Percentiles rank a stretch among this genome's conserved stretches.
These are phyloP conservation scores for Macrostomum cliftonense DNA, from an alignment of 2,888 invertebrate species.

Conservation along the genomic window DNA sequence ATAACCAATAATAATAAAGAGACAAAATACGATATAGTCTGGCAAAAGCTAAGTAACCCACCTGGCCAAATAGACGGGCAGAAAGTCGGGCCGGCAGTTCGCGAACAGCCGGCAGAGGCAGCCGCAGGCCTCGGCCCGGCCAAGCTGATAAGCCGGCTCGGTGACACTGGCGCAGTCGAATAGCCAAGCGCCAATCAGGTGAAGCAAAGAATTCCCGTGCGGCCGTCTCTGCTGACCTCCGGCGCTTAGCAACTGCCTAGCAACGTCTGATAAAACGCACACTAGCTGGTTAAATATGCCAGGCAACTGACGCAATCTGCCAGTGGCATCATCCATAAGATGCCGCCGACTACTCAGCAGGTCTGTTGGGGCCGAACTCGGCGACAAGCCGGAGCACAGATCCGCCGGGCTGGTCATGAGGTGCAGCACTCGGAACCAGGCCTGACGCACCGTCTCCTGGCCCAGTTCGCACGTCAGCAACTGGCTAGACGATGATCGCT, in stretches of 20 bases:
- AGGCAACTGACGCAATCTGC: not conserved
- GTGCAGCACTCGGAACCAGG: conserved; percentile 82
- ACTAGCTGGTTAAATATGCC: not conserved
- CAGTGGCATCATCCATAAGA: no score
- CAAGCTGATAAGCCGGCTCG: conserved; percentile 38
- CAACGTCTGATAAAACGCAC: not conserved
- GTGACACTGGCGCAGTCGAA: conserved; percentile 47
- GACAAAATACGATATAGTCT: no score
- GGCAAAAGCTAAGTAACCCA: no score
- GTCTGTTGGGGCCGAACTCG: not conserved
- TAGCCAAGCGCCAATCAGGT: conserved; percentile 84
- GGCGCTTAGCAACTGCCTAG: conserved; percentile 25
- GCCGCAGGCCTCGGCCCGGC: conserved; percentile 81
- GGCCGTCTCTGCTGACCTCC: conserved; percentile 43
- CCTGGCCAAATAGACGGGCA: no score
- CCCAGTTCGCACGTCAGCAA: conserved; percentile 10
- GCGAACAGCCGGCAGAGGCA: conserved; percentile 84
- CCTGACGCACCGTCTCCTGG: conserved; percentile 39
- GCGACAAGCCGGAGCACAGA: conserved; percentile 37
- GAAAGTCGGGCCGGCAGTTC: conserved; percentile 63
- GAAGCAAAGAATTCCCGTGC: conserved; percentile 79
- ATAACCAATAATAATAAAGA: no score
- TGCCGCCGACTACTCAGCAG: no score
- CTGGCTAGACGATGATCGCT: conserved; percentile 45
- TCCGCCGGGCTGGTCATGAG: conserved; percentile 85